These are phyloP conservation scores for Nilaparvata lugens DNA, from an alignment of 1,140 invertebrate species.

Conservation along the genomic window DNA sequence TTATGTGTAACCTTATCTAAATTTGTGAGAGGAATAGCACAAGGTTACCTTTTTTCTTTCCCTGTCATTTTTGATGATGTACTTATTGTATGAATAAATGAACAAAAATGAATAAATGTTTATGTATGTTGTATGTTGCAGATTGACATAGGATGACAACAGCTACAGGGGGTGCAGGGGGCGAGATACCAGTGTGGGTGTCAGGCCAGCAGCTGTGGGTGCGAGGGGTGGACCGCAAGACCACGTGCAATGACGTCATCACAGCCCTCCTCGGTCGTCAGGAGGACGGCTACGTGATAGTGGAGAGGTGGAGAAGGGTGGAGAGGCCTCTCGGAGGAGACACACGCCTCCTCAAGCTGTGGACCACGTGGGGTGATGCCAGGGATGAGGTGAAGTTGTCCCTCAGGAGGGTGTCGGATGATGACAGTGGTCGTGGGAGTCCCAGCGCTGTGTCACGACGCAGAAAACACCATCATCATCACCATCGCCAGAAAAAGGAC, in stretches of 20 bases:
- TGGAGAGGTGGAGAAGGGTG: conserved; percentile 54
- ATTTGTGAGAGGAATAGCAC: too few species aligned
- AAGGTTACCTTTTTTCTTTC: too few species aligned
- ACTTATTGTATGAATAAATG: too few species aligned
- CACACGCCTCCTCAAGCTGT: conserved; percentile 59
- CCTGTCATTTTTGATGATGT: too few species aligned
- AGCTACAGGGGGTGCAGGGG: neutral
- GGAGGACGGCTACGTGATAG: conserved; percentile 43
- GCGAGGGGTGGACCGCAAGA: conserved; percentile 59
- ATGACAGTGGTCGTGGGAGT: conserved; percentile 24
- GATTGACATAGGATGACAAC: too few species aligned
- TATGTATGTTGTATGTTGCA: too few species aligned
- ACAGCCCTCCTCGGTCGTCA: conserved; percentile 45
- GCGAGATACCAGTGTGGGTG: conserved; percentile 67
- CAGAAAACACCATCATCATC: conserved; percentile 6
- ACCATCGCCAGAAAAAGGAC: conserved; percentile 15
- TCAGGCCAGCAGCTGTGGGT: conserved; percentile 67
- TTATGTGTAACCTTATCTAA: too few species aligned
- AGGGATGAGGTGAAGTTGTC: conserved; percentile 51
- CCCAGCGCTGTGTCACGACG: conserved; percentile 2
- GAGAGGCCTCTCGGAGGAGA: conserved; percentile 57
- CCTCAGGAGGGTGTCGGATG: conserved; percentile 32
- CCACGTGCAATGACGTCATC: conserved; percentile 69
- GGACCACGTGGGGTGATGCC: conserved; percentile 64
- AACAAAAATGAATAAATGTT: too few species aligned